Conservation (phyloP, 2,888 invertebrate genomes). For the Eupithecia subumbrata region DNA sequence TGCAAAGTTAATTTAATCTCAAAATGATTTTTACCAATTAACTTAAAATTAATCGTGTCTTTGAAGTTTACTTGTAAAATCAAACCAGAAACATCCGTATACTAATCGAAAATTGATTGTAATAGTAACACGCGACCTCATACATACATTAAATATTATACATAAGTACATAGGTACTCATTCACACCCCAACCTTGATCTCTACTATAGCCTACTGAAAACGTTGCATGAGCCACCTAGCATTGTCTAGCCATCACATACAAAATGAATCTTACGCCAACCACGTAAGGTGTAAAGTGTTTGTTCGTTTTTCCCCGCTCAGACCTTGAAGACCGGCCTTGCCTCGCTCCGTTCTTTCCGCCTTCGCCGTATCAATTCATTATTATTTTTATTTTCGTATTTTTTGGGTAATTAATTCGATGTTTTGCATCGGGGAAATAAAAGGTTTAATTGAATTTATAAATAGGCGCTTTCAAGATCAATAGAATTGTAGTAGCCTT, state of each 20-base stretch:
- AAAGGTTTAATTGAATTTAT: constrained; percentile 21
- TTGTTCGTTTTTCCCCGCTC: constrained; percentile 17
- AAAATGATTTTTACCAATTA: background rate
- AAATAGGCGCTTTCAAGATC: constrained; percentile 15
- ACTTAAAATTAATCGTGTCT: background rate
- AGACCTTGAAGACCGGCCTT: constrained; percentile 79
- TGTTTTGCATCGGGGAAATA: constrained; percentile 30
- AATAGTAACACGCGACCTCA: constrained; percentile 47
- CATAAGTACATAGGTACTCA: too few relatives aligned
- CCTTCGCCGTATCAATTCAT: constrained; percentile 81
- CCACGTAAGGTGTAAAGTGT: constrained; percentile 49
- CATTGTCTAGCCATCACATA: constrained; percentile 70
- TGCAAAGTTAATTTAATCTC: too few relatives aligned
- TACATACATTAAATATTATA: too few relatives aligned
- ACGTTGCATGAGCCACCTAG: constrained; percentile 78
- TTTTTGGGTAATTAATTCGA: constrained; percentile 44
- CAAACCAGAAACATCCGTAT: background rate
- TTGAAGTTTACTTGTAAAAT: background rate
- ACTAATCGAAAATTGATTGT: constrained; percentile 14
- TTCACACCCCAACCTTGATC: constrained; percentile 70
- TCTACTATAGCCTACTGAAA: constrained; percentile 78
- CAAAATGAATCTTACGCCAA: constrained; percentile 55
- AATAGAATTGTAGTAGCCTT: background rate
- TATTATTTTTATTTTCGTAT: constrained; percentile 68
- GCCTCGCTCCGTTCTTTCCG: constrained; percentile 78